Conservation (phyloP, 2,797 vertebrate genomes). For the Smutsia temminckii region DNA sequence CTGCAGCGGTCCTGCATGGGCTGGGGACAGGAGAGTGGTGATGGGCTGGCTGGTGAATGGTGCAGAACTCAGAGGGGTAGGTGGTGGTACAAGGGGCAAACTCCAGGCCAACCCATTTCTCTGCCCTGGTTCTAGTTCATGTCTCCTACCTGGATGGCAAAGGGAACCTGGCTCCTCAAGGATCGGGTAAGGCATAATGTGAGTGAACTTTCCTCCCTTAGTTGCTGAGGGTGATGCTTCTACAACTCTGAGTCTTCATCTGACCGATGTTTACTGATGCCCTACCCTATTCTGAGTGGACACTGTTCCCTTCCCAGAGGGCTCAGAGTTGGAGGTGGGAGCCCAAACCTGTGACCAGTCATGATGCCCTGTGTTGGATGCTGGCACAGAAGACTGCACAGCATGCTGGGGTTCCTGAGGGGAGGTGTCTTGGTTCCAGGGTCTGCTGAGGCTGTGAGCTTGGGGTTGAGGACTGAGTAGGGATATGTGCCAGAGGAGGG, state of each 20-base stretch:
- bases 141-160: conserved; percentile 95
- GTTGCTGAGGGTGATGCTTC: background rate
- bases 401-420: background rate
- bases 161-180: conserved; percentile 93
- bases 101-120: background rate
- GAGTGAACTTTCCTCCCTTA: background rate
- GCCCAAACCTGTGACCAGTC: background rate
- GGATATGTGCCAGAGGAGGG: background rate
- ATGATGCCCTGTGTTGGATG: background rate
- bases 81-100: rapidly evolving
- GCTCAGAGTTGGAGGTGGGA: background rate
- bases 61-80: background rate
- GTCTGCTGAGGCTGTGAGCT: background rate
- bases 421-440: background rate
- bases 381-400: background rate
- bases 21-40: background rate
- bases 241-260: background rate
- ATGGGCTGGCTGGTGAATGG: background rate
- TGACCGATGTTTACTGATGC: background rate
- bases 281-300: background rate
- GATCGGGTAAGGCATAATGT: conserved; percentile 86
- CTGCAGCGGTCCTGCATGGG: background rate
- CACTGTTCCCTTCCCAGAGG: background rate
- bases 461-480: background rate
- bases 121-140: conserved; percentile 86